Percentiles rank a stretch among this genome's conserved stretches.
phyloP scores from a whole-genome alignment of 2,888 invertebrate genomes.

The Ennomos fuscantarius region DNA sequence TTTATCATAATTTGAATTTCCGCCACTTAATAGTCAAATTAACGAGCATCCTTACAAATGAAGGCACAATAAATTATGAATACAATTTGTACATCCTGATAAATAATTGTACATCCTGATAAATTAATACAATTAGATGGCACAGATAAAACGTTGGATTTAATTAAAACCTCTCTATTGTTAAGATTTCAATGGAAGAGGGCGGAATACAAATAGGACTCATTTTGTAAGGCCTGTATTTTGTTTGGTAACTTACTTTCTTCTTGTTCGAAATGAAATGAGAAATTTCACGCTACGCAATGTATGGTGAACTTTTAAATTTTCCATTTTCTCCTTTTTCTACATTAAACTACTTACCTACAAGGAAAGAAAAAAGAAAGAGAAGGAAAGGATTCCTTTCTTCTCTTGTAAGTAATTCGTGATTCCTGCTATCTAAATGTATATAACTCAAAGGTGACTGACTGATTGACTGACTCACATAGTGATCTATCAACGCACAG shows the following conservation, averaged over 20 bases:
- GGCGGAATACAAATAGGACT: constrained; percentile 14
- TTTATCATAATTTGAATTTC: background rate
- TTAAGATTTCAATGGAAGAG: constrained; percentile 12
- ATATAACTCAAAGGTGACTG: too few species aligned
- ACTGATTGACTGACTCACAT: too few species aligned
- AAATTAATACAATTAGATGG: constrained; percentile 15
- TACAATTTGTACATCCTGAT: background rate
- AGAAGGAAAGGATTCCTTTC: too few species aligned
- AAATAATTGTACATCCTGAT: constrained; percentile 6
- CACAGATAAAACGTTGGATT: constrained; percentile 14
- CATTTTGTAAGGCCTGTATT: constrained; percentile 4
- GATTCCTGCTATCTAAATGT: too few species aligned
- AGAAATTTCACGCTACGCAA: too few species aligned
- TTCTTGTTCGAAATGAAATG: background rate
- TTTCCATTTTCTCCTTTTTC: too few species aligned
- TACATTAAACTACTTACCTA: too few species aligned
- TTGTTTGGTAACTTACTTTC: background rate
- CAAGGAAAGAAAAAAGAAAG: too few species aligned
- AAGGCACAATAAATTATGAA: background rate
- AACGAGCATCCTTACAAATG: background rate
- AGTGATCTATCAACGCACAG: too few species aligned
- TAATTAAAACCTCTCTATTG: constrained; percentile 19
- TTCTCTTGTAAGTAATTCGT: too few species aligned
- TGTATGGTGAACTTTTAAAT: too few species aligned
- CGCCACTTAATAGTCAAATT: background rate